phyloP scores from a whole-genome alignment of 2,113 vertebrate genomes.

The Telmatochromis bifrenatus region DNA sequence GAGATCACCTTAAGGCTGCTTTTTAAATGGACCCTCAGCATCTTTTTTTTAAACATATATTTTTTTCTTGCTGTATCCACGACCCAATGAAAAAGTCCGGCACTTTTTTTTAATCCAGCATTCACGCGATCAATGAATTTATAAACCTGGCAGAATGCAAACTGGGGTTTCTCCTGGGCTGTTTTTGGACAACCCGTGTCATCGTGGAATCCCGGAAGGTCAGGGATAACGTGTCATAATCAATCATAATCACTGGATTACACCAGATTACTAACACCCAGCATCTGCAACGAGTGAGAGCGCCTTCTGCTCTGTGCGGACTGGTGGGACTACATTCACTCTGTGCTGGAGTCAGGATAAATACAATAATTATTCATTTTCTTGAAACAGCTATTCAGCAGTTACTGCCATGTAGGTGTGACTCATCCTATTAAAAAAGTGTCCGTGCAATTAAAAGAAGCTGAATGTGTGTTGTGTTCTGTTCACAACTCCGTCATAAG shows the following conservation, averaged over 20 bases:
- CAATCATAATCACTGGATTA: conserved; percentile 59
- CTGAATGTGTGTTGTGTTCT: not conserved
- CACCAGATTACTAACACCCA: conserved; percentile 53
- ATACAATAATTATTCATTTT: not conserved
- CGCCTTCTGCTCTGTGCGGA: not conserved
- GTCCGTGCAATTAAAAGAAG: not conserved
- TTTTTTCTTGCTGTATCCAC: not conserved
- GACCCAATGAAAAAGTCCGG: not conserved
- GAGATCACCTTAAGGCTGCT: conserved; percentile 18
- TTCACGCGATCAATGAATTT: conserved; percentile 3
- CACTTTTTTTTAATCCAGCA: not conserved
- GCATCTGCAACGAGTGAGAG: conserved; percentile 34
- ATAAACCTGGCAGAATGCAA: not conserved
- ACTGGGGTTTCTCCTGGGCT: not conserved
- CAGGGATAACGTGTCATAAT: conserved; percentile 48
- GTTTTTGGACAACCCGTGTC: conserved; percentile 16
- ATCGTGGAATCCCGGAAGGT: conserved; percentile 25
- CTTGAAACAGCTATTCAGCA: not conserved
- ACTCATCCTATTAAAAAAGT: not conserved
- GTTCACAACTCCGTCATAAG: not conserved
- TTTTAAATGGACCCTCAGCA: not conserved
- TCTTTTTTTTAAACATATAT: not conserved
- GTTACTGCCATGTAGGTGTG: not conserved
- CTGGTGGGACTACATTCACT: not conserved
- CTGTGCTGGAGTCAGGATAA: not conserved